phyloP scores from a whole-genome alignment of 2,113 vertebrate genomes.

The Rhizomys pruinosus region DNA sequence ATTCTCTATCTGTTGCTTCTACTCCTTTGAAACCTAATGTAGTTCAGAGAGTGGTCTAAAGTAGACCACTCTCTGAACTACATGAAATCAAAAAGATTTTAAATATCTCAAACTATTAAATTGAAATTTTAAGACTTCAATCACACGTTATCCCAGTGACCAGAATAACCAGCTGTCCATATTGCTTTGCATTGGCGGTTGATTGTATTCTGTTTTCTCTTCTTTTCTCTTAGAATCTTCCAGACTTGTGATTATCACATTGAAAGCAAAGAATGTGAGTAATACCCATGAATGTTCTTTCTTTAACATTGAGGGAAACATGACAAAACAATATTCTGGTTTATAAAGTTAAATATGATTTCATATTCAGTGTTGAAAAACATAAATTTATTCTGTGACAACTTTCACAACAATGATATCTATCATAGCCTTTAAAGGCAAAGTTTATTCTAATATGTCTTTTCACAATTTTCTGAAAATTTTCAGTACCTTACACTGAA shows the following conservation, averaged over 20 bases:
- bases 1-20: too few species aligned
- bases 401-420: neutral
- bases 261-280: neutral
- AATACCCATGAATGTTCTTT: neutral
- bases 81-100: too few species aligned
- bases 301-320: neutral
- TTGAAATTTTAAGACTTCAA: neutral
- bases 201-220: neutral
- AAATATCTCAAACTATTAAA: too few species aligned
- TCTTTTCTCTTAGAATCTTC: neutral
- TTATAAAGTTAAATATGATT: neutral
- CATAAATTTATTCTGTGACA: neutral
- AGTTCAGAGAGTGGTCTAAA: too few species aligned
- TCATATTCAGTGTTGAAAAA: neutral
- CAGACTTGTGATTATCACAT: neutral
- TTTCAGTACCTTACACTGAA: neutral
- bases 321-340: neutral
- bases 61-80: too few species aligned
- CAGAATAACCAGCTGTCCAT: neutral
- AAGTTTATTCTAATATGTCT: neutral
- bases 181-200: neutral
- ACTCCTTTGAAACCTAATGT: too few species aligned
- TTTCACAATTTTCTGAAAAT: neutral
- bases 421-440: neutral
- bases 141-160: neutral